Evolutionary conservation across 2,113 vertebrate species (phyloP), one percentile per base, ranked within the genome.

Genomic region (Ammodytes marinus): DNA sequence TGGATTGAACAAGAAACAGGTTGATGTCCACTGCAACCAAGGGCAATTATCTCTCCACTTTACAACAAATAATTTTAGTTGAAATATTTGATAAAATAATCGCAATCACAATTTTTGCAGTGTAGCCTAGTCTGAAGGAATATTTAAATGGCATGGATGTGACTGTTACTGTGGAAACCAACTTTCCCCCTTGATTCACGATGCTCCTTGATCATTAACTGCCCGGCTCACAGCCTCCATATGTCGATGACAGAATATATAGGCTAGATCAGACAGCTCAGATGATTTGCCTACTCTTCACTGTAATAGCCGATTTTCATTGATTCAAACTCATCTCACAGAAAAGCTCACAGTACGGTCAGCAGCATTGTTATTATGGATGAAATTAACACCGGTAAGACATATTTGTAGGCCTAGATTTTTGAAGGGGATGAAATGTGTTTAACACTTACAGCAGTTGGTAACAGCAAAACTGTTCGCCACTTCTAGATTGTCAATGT

Each of bases 401-500:
- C 40, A 8, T 10, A 53, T 45, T 13, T 27, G 27, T 27, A 27
- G 27, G 27, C 6, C 0, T 55, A 61, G 0, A 14, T 46, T 46
- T 10, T 10, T 3, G 12, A 46, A 17, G 39, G 45, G 3, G 35
- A n/a, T 37, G 4, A 4, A n/a, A 43, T 6, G 80, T 80, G 69
- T 77, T 63, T 85, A 85, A 63, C 91, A 98, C 98, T 99, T 93
- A 99, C 98, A 99, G 92, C 98, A 98, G 87, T 99, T 99, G 92
- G 98, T 99, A 84, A 99, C 98, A 14, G 98, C 98, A 90, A 99
- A 99, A 94, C 98, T 99, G 96, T 99, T 99, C 19, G 98, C 97
- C 91, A 99, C 98, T 95, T 99, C 98, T 96, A 99, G 95, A 94
- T 99, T 99, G 94, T 99, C 98, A 92, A 99, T 99, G 91, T 99